Conservation (phyloP, 2,888 invertebrate genomes). For the Drosophila quinaria region DNA sequence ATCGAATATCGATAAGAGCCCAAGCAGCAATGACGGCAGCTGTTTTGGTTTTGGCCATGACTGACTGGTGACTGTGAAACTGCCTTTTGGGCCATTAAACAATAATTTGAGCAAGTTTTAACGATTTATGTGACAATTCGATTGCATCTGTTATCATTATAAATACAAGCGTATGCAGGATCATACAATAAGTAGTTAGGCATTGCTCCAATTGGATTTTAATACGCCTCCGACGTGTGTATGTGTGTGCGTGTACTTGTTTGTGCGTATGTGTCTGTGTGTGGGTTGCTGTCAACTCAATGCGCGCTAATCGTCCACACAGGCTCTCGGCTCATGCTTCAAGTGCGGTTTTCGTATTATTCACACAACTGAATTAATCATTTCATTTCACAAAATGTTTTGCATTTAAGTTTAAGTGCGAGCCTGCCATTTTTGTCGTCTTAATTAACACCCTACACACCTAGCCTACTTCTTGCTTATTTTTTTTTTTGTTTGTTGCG, state of each 20-base stretch:
- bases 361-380: conserved; percentile 66
- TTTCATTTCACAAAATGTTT: conserved; percentile 46
- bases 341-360: conserved; percentile 61
- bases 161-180: not conserved
- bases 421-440: conserved; percentile 48
- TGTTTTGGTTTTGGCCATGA: conserved; percentile 70
- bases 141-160: conserved; percentile 11
- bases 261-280: conserved; percentile 23
- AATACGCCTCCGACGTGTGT: conserved; percentile 13
- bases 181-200: conserved; percentile 15
- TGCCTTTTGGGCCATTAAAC: conserved; percentile 39
- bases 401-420: conserved; percentile 33
- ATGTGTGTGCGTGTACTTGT: conserved; percentile 11
- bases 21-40: conserved; percentile 68
- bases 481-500: conserved; percentile 30
- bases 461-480: conserved; percentile 47
- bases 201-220: conserved; percentile 41
- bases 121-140: conserved; percentile 19
- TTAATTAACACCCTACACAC: conserved; percentile 61
- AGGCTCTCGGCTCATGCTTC: conserved; percentile 38
- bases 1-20: conserved; percentile 49
- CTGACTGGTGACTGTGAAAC: conserved; percentile 59
- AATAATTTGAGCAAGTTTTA: conserved; percentile 37
- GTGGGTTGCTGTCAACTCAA: conserved; percentile 41
- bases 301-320: conserved; percentile 57